phyloP scores from a whole-genome alignment of 1,140 invertebrate species.

The Pseudomyrmex flavicornis region DNA sequence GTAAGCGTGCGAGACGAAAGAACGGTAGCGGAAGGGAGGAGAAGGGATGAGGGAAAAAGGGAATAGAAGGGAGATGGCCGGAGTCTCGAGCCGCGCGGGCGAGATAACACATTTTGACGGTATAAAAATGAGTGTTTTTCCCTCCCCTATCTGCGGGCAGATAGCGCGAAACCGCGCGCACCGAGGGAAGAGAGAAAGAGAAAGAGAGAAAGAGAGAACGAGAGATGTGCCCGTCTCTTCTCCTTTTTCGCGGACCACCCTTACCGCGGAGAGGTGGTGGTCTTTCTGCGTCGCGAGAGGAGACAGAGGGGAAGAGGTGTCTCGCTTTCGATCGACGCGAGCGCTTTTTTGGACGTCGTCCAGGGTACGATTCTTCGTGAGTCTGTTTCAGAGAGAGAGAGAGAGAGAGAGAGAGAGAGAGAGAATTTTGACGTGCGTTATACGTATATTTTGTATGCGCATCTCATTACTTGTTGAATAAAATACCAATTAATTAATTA shows the following conservation, averaged over 20 bases:
- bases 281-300: constrained; percentile 14
- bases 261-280: constrained; percentile 28
- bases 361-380: constrained; percentile 35
- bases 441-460: neutral
- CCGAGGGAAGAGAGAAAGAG: constrained; percentile 20
- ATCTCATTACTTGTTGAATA: constrained; percentile 11
- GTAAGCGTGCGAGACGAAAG: constrained; percentile 46
- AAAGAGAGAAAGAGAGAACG: constrained; percentile 40
- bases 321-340: constrained; percentile 43
- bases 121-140: constrained; percentile 77
- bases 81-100: constrained; percentile 69
- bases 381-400: too few species aligned
- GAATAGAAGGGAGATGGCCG: constrained; percentile 29
- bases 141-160: constrained; percentile 70
- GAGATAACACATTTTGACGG: constrained; percentile 76
- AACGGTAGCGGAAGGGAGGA: constrained; percentile 37
- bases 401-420: neutral
- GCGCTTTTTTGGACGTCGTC: constrained; percentile 58
- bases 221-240: constrained; percentile 44
- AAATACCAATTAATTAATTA: constrained; percentile 35
- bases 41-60: constrained; percentile 10
- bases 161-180: constrained; percentile 70
- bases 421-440: neutral
- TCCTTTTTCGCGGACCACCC: constrained; percentile 27
- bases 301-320: constrained; percentile 2